Conservation (phyloP, 1,140 invertebrate species). For the Contarinia nasturtii region DNA sequence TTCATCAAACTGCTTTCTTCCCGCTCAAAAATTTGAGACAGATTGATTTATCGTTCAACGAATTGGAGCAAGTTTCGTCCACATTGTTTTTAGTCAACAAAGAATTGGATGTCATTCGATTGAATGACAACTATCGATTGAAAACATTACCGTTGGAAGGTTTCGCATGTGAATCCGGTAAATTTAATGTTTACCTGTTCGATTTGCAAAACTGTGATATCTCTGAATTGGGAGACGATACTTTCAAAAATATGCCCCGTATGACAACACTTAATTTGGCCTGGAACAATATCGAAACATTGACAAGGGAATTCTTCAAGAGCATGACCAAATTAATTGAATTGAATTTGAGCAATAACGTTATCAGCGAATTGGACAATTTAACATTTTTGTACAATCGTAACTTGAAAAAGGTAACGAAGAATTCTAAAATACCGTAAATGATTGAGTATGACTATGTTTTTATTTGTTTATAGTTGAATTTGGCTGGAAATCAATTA, state of each 20-base stretch:
- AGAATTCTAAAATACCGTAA: neutral
- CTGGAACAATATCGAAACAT: conserved; percentile 34
- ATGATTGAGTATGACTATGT: neutral
- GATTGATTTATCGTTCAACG: conserved; percentile 47
- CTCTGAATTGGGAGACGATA: conserved; percentile 32
- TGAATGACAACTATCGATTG: conserved; percentile 42
- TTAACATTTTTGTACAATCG: conserved; percentile 39
- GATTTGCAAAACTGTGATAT: conserved; percentile 49
- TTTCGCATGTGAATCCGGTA: conserved; percentile 30
- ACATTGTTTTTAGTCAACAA: conserved; percentile 43
- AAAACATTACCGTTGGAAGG: conserved; percentile 36
- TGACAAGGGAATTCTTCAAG: conserved; percentile 21
- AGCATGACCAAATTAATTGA: conserved; percentile 34
- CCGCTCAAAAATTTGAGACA: conserved; percentile 36
- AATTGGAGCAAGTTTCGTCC: conserved; percentile 37
- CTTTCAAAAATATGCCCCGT: conserved; percentile 43
- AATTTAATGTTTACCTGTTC: conserved; percentile 41
- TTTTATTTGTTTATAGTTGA: conserved; percentile 20
- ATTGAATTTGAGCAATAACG: conserved; percentile 48
- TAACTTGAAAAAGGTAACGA: conserved; percentile 31
- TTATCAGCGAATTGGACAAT: conserved; percentile 31
- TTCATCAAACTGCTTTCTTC: conserved; percentile 43
- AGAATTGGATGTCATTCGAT: conserved; percentile 40
- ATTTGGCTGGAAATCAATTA: conserved; percentile 47
- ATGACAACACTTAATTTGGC: conserved; percentile 39